Percentiles rank a stretch among this genome's conserved stretches.
Conservation (phyloP, 2,888 invertebrate species). For the Sthenelais limicola region DNA sequence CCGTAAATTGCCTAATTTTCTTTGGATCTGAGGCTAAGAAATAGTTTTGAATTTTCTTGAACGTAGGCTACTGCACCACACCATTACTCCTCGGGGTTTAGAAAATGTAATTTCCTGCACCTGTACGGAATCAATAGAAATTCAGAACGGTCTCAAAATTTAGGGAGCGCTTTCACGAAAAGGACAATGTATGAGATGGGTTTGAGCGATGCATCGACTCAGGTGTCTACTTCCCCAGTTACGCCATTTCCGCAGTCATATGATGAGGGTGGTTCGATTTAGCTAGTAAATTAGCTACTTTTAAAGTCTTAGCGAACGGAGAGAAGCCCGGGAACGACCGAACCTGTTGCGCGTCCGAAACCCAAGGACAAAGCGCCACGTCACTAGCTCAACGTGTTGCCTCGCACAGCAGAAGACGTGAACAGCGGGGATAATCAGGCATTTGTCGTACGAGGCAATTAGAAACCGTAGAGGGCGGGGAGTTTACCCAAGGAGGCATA, state of each 20-base stretch:
- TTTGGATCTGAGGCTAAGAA: too few species aligned
- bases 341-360: background rate
- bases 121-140: too few species aligned
- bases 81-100: too few species aligned
- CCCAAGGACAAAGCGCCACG: slow-evolving; percentile 8
- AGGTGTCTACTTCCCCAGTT: slow-evolving; percentile 5
- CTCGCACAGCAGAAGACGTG: slow-evolving; percentile 14
- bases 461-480: slow-evolving; percentile 36
- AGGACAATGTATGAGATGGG: too few species aligned
- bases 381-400: slow-evolving; percentile 19
- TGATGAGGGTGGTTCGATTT: slow-evolving; percentile 11
- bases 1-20: too few species aligned
- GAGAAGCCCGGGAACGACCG: background rate
- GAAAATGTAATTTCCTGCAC: too few species aligned
- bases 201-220: background rate
- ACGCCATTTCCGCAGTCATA: slow-evolving; percentile 24
- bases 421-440: slow-evolving; percentile 26
- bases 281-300: slow-evolving; percentile 23
- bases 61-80: too few species aligned
- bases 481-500: slow-evolving; percentile 11
- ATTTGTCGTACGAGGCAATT: slow-evolving; percentile 32
- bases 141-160: too few species aligned
- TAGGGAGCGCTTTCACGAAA: too few species aligned
- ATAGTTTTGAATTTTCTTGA: too few species aligned
- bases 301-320: background rate